Evolutionary conservation across 2,888 invertebrate species (phyloP), one percentile per base, ranked within the genome.

Genomic region (Hedychridium roseum): DNA sequence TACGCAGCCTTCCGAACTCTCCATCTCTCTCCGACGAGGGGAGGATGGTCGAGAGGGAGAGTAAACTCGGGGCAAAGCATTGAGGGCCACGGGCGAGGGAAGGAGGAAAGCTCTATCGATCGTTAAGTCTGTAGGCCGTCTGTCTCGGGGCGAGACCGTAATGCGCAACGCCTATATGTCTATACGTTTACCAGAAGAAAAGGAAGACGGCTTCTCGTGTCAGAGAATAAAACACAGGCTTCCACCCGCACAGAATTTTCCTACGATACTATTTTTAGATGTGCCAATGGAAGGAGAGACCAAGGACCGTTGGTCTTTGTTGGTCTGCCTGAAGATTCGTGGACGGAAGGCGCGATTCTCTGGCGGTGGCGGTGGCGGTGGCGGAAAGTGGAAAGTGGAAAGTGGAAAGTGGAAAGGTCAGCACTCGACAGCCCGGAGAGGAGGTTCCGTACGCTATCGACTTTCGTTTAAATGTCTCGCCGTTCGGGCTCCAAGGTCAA

Each of bases 71-170:
- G 42, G 45, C 23, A 23, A 23, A 17, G n/a, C 34, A 34, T 12
- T 9, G 9, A 23, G 9, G 23, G n/a, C n/a, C 9, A 9, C 28
- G 32, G 32, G 20, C 18, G 34, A 28, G 46, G 60, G 42, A 56
- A 58, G 48, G 56, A 53, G 63, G 62, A 56, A 63, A 68, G 71
- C 70, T 73, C 63, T 60, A 74, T 74, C 71, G 73, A 74, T 74
- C 73, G 71, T 61, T 54, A 54, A 68, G 68, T 72, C 66, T 68
- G 69, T 69, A 66, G 68, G 64, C 70, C 63, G 68, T 70, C 71
- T 70, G 62, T 58, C 64, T 56, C 43, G 35, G 42, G 42, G 51
- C 51, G 41, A 51, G 51, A 57, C 47, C 57, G 48, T 56, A 48
- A 48, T 48, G 37, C 23, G 31, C 50, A n/a, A n/a, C n/a, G n/a